Percentiles rank a stretch among this genome's conserved stretches.
These are phyloP conservation scores for Gavia stellata DNA, from an alignment of 2,113 vertebrate genomes.

Conservation along the genomic window DNA sequence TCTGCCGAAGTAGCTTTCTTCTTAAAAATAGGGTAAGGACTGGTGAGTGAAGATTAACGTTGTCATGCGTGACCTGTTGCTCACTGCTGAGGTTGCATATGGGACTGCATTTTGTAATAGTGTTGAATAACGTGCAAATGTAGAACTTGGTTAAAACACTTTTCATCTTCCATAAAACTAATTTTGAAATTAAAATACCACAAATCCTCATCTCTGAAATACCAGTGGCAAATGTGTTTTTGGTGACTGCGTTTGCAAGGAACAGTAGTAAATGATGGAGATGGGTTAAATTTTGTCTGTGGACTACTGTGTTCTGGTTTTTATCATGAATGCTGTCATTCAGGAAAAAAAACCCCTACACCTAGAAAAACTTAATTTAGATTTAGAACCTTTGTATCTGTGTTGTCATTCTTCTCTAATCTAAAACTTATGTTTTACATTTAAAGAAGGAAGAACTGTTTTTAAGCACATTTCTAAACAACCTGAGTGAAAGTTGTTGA, in stretches of 20 bases:
- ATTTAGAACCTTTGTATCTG: conserved; percentile 16
- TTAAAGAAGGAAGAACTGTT: neutral
- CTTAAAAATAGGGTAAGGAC: neutral
- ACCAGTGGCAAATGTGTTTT: neutral
- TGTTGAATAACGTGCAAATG: neutral
- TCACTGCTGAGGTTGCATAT: conserved; percentile 3
- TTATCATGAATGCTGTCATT: neutral
- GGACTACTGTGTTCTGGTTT: conserved; percentile 16
- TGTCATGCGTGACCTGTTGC: neutral
- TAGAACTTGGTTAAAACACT: neutral
- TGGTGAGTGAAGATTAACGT: conserved; percentile 13
- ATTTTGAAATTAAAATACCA: neutral
- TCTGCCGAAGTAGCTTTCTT: conserved; percentile 14
- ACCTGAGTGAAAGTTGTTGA: neutral
- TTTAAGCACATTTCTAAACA: neutral
- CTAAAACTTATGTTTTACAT: neutral
- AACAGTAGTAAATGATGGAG: neutral
- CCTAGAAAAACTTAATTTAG: conserved; percentile 1
- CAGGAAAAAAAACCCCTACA: neutral
- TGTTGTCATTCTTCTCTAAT: neutral
- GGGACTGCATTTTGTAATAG: neutral
- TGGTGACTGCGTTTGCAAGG: neutral
- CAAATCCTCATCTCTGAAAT: neutral
- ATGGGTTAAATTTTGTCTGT: neutral
- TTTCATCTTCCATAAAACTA: neutral